Conservation (phyloP, 2,888 invertebrate genomes). For the Siphonodentalium dalli region DNA sequence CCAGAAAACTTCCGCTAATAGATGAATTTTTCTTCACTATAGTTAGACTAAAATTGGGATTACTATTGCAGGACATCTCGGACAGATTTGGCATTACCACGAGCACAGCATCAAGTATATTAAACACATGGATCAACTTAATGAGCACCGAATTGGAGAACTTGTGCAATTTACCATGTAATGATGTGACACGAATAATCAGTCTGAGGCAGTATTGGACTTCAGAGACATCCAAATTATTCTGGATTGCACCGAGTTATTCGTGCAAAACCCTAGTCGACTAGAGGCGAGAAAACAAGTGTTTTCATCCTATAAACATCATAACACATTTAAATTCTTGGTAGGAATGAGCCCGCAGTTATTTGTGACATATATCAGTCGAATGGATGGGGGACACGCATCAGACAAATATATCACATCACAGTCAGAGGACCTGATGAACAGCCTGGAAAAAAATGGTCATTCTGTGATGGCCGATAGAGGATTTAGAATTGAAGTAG, state of each 20-base stretch:
- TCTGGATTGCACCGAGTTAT: constrained; percentile 20
- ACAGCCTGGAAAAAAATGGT: constrained; percentile 3
- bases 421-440: constrained; percentile 3
- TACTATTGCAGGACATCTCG: too few species aligned
- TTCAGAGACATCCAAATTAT: constrained; percentile 9
- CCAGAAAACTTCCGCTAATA: too few species aligned
- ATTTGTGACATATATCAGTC: constrained; percentile 21
- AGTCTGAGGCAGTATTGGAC: constrained; percentile 3
- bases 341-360: constrained; percentile 22
- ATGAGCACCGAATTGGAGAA: constrained; percentile 11
- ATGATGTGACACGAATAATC: neutral
- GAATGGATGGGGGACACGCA: constrained; percentile 19
- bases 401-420: constrained; percentile 21
- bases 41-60: too few species aligned
- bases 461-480: constrained; percentile 23
- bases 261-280: constrained; percentile 12
- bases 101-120: constrained; percentile 3
- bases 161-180: constrained; percentile 12
- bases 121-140: constrained; percentile 9
- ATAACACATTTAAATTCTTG: constrained; percentile 19
- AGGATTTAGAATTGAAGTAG: constrained; percentile 12
- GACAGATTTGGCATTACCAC: constrained; percentile 5
- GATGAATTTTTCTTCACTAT: too few species aligned
- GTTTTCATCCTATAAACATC: constrained; percentile 21
- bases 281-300: constrained; percentile 13